Evolutionary conservation across 2,888 invertebrate species (phyloP).

Genomic region (Tortricodes alternella): DNA sequence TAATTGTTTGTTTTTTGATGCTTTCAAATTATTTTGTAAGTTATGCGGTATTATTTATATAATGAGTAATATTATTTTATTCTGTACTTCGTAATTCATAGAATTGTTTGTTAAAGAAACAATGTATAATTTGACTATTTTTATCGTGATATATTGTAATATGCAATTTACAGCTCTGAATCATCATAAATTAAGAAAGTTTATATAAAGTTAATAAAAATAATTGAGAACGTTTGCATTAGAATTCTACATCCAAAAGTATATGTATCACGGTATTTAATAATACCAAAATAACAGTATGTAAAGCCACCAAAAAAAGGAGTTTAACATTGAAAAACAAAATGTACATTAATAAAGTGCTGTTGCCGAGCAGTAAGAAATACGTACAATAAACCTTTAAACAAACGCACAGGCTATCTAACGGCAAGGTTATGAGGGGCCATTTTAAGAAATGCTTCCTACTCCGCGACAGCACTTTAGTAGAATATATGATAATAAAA

Average conservation of each 20-base stretch:
- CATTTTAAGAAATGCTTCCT: no score
- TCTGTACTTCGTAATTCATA: background rate
- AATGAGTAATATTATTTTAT: background rate
- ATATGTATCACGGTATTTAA: constrained; percentile 2
- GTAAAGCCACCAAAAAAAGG: constrained; percentile 22
- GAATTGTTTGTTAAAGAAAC: no score
- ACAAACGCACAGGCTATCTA: no score
- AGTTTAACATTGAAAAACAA: constrained; percentile 1
- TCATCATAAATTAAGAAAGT: constrained; percentile 9
- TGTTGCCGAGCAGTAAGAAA: no score
- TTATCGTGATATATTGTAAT: constrained; percentile 19
- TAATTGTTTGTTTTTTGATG: no score
- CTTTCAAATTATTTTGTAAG: no score
- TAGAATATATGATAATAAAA: no score
- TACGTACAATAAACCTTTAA: no score
- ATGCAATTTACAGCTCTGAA: constrained; percentile 17
- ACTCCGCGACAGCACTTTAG: no score
- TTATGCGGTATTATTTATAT: background rate
- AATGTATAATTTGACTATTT: background rate
- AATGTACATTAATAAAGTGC: constrained; percentile 3
- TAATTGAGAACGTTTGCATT: constrained; percentile 15
- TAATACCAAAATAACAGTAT: constrained; percentile 13
- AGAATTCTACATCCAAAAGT: constrained; percentile 8
- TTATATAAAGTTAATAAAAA: constrained; percentile 16
- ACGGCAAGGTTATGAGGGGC: no score